Conservation (phyloP, 2,797 vertebrate genomes). For the Neosilurus hyrtlii region DNA sequence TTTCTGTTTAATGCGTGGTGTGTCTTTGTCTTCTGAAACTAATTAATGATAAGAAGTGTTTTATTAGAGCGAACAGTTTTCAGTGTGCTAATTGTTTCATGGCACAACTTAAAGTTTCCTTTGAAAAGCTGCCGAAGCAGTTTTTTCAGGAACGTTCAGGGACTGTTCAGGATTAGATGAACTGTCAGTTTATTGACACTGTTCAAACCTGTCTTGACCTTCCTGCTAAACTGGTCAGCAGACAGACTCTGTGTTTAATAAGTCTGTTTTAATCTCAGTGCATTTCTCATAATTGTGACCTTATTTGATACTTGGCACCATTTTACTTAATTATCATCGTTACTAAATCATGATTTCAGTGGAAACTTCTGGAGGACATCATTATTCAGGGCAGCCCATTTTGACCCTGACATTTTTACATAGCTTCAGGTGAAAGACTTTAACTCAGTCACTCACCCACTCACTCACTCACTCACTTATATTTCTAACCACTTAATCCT, state of each 20-base stretch:
- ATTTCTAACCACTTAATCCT: too few species aligned
- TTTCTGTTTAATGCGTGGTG: not conserved
- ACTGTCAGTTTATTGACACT: not conserved
- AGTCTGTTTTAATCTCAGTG: not conserved
- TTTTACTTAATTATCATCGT: not conserved
- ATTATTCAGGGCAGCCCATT: not conserved
- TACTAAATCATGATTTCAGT: conserved; percentile 4
- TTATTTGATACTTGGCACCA: too few species aligned
- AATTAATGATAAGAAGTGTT: not conserved
- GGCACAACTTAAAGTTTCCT: not conserved
- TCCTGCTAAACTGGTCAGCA: not conserved
- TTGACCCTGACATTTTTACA: not conserved
- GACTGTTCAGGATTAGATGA: not conserved
- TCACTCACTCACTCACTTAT: too few species aligned
- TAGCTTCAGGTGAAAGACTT: too few species aligned
- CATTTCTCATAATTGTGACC: not conserved
- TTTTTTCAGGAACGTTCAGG: not conserved
- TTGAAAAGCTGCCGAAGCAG: not conserved
- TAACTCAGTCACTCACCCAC: too few species aligned
- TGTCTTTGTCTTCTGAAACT: not conserved
- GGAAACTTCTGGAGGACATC: not conserved
- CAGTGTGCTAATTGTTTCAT: not conserved
- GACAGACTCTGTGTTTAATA: not conserved
- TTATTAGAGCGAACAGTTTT: not conserved
- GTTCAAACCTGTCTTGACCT: not conserved